phyloP scores from a whole-genome alignment of 2,888 invertebrate genomes.

The Encarsia formosa region DNA sequence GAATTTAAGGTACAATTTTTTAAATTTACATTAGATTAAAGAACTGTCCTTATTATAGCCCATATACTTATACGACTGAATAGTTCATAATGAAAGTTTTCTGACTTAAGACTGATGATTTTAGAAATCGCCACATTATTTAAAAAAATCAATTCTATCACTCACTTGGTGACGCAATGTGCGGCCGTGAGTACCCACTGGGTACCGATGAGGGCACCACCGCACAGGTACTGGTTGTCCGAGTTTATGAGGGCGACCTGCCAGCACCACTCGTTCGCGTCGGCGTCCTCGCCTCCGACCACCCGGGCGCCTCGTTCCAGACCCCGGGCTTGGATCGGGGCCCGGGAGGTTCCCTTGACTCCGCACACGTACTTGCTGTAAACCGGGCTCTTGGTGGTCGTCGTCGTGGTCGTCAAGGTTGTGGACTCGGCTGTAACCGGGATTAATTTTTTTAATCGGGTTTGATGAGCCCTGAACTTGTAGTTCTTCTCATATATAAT shows the following conservation, averaged over 20 bases:
- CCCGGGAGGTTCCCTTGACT: conserved; percentile 74
- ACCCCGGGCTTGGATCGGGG: conserved; percentile 42
- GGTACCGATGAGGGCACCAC: conserved; percentile 87
- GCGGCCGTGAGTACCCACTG: conserved; percentile 94
- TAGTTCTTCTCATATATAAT: too few species aligned
- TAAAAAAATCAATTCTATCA: too few species aligned
- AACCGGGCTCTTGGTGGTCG: conserved; percentile 65
- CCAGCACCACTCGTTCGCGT: conserved; percentile 94
- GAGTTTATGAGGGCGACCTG: conserved; percentile 91
- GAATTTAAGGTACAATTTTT: too few species aligned
- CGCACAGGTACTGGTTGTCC: conserved; percentile 88
- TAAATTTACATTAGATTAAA: too few species aligned
- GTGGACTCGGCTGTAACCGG: conserved; percentile 16
- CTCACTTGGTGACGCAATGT: conserved; percentile 90
- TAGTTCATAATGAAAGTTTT: too few species aligned
- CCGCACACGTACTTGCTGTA: conserved; percentile 91
- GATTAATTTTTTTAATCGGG: too few species aligned
- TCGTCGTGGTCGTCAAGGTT: conserved; percentile 54
- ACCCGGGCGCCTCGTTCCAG: conserved; percentile 56
- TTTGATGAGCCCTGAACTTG: too few species aligned
- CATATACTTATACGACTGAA: too few species aligned
- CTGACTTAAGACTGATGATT: too few species aligned
- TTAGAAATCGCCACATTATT: too few species aligned
- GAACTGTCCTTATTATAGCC: too few species aligned
- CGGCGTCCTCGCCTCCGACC: conserved; percentile 88